Evolutionary conservation across 2,797 vertebrate genomes (phyloP).

Genomic region (Clarias platycephalus): DNA sequence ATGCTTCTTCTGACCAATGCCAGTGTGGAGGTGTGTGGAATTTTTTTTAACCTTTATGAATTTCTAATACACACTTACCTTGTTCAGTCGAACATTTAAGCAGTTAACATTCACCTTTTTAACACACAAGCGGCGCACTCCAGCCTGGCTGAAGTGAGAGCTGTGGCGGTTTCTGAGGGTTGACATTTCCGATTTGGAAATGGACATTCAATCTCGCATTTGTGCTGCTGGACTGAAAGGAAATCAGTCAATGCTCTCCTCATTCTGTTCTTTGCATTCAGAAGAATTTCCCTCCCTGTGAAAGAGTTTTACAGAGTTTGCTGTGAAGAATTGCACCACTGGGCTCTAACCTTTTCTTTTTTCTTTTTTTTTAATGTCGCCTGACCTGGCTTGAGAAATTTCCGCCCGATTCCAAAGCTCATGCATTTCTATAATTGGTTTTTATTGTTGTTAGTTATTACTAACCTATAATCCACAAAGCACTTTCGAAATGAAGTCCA

Average conservation of each 20-base stretch:
- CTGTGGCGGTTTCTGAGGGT: neutral
- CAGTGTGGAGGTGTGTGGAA: constrained; percentile 12
- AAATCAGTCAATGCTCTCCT: constrained; percentile 38
- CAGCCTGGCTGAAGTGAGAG: constrained; percentile 19
- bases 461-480: constrained; percentile 20
- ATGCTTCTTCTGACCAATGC: neutral
- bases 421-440: constrained; percentile 8
- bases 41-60: constrained; percentile 6
- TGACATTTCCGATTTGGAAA: constrained; percentile 43
- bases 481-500: constrained; percentile 1
- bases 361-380: neutral
- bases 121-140: constrained; percentile 4
- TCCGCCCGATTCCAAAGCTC: neutral
- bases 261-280: constrained; percentile 8
- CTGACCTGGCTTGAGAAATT: constrained; percentile 20
- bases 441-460: constrained; percentile 25
- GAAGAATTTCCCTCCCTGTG: constrained; percentile 29
- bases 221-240: constrained; percentile 33
- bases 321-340: constrained; percentile 13
- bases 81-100: constrained; percentile 33
- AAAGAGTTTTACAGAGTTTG: constrained; percentile 13
- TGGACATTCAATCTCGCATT: constrained; percentile 25
- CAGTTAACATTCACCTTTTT: constrained; percentile 23
- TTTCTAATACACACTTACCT: constrained; percentile 27
- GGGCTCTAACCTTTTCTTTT: constrained; percentile 21